Evolutionary conservation across 2,113 vertebrate species (phyloP).

Genomic region (Percina caprodes): DNA sequence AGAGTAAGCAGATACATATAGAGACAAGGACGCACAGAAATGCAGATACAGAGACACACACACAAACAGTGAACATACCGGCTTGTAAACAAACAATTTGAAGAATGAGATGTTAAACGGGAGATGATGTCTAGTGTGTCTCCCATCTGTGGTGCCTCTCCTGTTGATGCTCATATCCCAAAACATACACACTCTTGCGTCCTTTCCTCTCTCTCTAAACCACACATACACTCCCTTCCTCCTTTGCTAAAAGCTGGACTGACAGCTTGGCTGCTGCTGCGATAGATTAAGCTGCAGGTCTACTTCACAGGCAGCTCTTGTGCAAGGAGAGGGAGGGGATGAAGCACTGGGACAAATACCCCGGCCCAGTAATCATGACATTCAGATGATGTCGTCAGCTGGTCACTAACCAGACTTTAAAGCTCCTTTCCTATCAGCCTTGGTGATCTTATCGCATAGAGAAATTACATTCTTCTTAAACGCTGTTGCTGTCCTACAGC

Average conservation of each 20-base stretch:
- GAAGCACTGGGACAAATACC: conserved; percentile 70
- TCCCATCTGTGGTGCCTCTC: conserved; percentile 67
- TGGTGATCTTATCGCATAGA: conserved; percentile 50
- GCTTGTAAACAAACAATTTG: conserved; percentile 58
- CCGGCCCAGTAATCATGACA: conserved; percentile 73
- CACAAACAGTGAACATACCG: conserved; percentile 59
- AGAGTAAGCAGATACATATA: conserved; percentile 7
- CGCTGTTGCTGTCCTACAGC: conserved; percentile 23
- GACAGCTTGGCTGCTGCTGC: conserved; percentile 76
- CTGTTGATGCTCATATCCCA: conserved; percentile 62
- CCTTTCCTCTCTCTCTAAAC: conserved; percentile 40
- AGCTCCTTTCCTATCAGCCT: conserved; percentile 54
- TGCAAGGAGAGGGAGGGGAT: conserved; percentile 62
- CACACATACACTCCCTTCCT: conserved; percentile 66
- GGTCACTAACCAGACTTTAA: conserved; percentile 63
- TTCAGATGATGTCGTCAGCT: conserved; percentile 62
- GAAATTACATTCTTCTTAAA: conserved; percentile 56
- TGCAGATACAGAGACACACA: conserved; percentile 41
- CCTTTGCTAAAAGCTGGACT: conserved; percentile 73
- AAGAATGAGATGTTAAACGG: conserved; percentile 49
- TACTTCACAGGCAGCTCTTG: conserved; percentile 71
- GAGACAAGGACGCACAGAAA: conserved; percentile 48
- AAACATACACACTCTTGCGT: conserved; percentile 52
- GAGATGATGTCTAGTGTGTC: conserved; percentile 53
- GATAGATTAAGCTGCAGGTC: conserved; percentile 81